Evolutionary conservation across 2,113 vertebrate genomes (phyloP).

Genomic region (Turnix velox): DNA sequence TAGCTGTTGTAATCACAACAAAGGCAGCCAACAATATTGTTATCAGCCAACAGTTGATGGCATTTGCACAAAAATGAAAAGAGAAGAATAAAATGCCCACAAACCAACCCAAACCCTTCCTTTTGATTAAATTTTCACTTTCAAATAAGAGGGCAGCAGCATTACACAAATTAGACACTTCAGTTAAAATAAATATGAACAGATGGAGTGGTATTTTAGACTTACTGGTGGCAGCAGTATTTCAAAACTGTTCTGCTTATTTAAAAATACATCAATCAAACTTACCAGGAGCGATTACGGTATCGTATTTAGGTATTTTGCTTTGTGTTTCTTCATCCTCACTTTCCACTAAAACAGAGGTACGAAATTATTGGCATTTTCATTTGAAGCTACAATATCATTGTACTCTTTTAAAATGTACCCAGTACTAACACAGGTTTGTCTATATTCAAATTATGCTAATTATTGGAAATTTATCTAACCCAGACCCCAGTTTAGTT

Average conservation of each 20-base stretch:
- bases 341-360: conserved; percentile 64
- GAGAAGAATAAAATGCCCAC: neutral
- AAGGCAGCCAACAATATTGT: neutral
- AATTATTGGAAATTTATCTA: neutral
- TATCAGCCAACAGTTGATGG: neutral
- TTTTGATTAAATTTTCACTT: neutral
- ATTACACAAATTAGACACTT: neutral
- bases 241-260: neutral
- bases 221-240: neutral
- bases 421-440: neutral
- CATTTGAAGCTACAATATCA: neutral
- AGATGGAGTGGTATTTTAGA: conserved; percentile 24
- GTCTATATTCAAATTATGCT: neutral
- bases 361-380: neutral
- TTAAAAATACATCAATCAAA: neutral
- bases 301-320: conserved; percentile 70
- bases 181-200: neutral
- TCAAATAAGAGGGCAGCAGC: neutral
- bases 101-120: neutral
- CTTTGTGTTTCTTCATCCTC: conserved; percentile 76
- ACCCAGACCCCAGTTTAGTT: neutral
- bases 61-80: neutral
- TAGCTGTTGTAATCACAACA: neutral
- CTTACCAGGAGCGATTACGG: conserved; percentile 82
- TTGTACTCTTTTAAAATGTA: neutral